A percentile compares a stretch with the other conserved stretches of the same genome.
These are phyloP conservation scores for Raja brachyura DNA, from an alignment of 2,113 vertebrate genomes.

Conservation along the genomic window DNA sequence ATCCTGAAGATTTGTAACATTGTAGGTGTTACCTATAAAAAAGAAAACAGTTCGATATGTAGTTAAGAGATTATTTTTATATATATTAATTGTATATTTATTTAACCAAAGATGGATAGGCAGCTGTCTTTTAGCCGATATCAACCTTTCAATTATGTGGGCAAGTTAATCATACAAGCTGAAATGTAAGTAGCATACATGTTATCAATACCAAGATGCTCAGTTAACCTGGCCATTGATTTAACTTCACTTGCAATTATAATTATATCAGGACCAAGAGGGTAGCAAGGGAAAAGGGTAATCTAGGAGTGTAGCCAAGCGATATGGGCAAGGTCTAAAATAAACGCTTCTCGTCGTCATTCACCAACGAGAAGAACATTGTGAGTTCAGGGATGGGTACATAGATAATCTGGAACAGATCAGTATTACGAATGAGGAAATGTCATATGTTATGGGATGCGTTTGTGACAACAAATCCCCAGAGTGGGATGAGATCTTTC, in stretches of 20 bases:
- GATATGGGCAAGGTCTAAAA: no score
- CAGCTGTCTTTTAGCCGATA: background rate
- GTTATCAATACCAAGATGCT: background rate
- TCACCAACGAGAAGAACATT: no score
- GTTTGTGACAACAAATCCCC: no score
- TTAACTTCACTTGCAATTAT: background rate
- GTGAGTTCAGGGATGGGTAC: no score
- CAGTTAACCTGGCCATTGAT: slow-evolving; percentile 15
- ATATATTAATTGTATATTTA: background rate
- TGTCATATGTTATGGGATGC: no score
- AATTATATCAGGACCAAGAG: background rate
- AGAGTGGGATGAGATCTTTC: no score
- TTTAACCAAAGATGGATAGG: background rate
- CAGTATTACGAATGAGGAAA: no score
- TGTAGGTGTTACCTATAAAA: slow-evolving; percentile 62
- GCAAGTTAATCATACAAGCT: background rate
- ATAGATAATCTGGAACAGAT: no score
- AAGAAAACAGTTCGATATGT: slow-evolving; percentile 42
- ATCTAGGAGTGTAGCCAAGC: no score
- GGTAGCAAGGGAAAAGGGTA: no score
- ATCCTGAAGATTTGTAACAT: slow-evolving; percentile 58
- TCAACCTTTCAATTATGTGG: background rate
- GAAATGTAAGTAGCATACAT: background rate
- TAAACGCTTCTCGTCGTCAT: no score
- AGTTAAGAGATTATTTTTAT: background rate